Conservation (phyloP, 2,113 vertebrate species). For the Cercopithecus mona region DNA sequence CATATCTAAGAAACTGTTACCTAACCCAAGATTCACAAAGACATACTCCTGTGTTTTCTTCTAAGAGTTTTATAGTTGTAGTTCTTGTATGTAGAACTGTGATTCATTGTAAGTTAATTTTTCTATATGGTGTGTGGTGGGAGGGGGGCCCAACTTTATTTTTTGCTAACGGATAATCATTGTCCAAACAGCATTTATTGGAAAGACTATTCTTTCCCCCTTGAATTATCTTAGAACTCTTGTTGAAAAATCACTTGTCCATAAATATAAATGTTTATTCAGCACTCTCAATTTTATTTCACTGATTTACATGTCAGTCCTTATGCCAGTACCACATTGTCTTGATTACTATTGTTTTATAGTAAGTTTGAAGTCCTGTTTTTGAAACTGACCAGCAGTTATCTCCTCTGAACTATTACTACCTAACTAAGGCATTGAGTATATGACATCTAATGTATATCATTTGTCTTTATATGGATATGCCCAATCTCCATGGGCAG, state of each 20-base stretch:
- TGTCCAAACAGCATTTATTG: background rate
- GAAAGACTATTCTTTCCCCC: background rate
- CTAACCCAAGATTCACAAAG: background rate
- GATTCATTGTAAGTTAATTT: slow-evolving; percentile 22
- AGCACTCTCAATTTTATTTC: background rate
- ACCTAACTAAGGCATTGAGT: background rate
- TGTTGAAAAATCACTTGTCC: background rate
- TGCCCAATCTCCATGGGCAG: background rate
- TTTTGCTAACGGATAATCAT: background rate
- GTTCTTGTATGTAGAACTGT: background rate
- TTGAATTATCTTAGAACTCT: background rate
- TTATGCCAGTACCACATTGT: background rate
- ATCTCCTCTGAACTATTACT: background rate
- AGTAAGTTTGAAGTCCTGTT: background rate
- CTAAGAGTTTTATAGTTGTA: slow-evolving; percentile 2
- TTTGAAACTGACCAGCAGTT: background rate
- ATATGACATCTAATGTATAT: background rate
- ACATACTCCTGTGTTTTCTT: background rate
- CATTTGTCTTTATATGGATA: background rate
- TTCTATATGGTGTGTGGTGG: background rate
- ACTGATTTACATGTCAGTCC: background rate
- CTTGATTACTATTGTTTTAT: background rate
- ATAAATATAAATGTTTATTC: background rate
- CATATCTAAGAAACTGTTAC: background rate
- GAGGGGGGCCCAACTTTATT: background rate